phyloP scores from a whole-genome alignment of 2,113 vertebrate genomes.

The Aythya baeri region DNA sequence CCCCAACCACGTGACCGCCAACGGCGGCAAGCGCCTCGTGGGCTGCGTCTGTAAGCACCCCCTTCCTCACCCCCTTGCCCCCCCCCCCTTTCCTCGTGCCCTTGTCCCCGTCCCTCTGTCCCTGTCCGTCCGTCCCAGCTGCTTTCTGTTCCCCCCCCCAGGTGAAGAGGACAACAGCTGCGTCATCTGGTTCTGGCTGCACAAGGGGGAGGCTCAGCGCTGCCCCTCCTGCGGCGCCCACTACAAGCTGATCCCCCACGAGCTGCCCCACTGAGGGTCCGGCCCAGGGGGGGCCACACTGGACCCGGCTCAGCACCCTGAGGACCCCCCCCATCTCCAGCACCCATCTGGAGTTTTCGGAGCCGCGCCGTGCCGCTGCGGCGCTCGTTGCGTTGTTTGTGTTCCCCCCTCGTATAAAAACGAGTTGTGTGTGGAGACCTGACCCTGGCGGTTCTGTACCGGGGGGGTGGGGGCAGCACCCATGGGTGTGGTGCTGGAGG shows the following conservation, averaged over 20 bases:
- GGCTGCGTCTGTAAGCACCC: conserved; percentile 88
- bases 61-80: not conserved
- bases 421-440: not conserved
- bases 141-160: conserved; percentile 23
- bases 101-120: no score
- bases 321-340: no score
- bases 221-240: conserved; percentile 88
- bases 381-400: not conserved
- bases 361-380: not conserved
- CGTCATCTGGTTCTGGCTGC: conserved; percentile 91
- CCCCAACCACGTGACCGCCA: conserved; percentile 88
- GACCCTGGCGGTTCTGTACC: no score
- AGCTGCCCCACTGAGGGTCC: conserved; percentile 64
- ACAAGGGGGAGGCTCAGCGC: conserved; percentile 85
- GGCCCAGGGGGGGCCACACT: no score
- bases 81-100: not conserved
- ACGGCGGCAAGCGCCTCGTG: conserved; percentile 86
- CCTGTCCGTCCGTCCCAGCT: rapidly evolving
- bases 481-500: no score
- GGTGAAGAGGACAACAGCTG: conserved; percentile 90
- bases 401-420: not conserved
- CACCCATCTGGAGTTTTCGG: not conserved
- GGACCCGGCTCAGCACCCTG: no score
- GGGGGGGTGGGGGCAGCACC: no score
- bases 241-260: conserved; percentile 85